phyloP scores from a whole-genome alignment of 2,888 invertebrate species.

The Tromatobia lineatoria region DNA sequence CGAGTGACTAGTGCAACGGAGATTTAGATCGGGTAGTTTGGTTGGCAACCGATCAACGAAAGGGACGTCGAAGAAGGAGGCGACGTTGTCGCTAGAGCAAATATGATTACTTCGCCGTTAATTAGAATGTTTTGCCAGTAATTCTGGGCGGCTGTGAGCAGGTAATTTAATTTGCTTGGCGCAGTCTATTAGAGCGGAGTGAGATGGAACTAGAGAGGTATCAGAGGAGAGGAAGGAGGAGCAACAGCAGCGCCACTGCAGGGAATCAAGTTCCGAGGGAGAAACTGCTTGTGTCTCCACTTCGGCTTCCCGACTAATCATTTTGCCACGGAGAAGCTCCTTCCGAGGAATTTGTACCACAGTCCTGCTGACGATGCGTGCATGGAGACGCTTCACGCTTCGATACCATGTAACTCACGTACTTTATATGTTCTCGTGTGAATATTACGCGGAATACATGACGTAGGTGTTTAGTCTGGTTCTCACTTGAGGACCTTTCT shows the following conservation, averaged over 20 bases:
- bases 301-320: slow-evolving; percentile 60
- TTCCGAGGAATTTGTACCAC: slow-evolving; percentile 25
- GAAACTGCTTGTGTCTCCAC: slow-evolving; percentile 60
- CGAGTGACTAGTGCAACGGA: not conserved
- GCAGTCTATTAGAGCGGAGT: slow-evolving; percentile 54
- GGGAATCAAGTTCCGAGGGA: slow-evolving; percentile 64
- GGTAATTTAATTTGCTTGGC: slow-evolving; percentile 67
- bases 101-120: slow-evolving; percentile 70
- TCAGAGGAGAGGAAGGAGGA: not conserved
- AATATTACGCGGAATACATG: slow-evolving; percentile 23
- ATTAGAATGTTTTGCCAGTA: slow-evolving; percentile 71
- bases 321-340: slow-evolving; percentile 54
- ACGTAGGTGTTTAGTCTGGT: slow-evolving; percentile 13
- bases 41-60: not conserved
- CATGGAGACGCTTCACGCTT: slow-evolving; percentile 22
- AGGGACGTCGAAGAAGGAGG: slow-evolving; percentile 4
- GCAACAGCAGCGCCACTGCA: slow-evolving; percentile 22
- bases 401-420: not conserved
- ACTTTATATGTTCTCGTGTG: slow-evolving; percentile 29
- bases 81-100: slow-evolving; percentile 52
- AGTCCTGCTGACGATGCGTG: slow-evolving; percentile 43
- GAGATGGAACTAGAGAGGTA: slow-evolving; percentile 23
- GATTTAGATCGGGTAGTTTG: slow-evolving; percentile 24
- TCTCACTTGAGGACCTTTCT: not conserved
- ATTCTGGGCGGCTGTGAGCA: slow-evolving; percentile 60